Conservation (phyloP, 1,140 invertebrate species). For the Augochlora pura region DNA sequence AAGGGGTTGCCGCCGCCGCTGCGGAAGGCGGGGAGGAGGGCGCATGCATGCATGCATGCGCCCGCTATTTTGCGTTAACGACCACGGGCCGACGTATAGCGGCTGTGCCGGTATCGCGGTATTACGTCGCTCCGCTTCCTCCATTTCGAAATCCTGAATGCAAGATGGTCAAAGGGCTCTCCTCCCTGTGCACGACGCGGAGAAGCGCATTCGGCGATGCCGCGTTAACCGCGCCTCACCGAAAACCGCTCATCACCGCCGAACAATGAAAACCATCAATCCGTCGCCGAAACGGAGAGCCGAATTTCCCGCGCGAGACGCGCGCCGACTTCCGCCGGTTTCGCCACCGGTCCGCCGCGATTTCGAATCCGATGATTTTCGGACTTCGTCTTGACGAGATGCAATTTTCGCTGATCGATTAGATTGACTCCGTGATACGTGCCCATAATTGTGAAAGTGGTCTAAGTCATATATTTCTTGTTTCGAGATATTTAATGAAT, state of each 20-base stretch:
- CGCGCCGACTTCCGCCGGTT: not conserved
- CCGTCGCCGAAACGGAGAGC: slow-evolving; percentile 58
- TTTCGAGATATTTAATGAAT: no score
- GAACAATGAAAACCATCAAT: slow-evolving; percentile 74
- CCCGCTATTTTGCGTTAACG: slow-evolving; percentile 50
- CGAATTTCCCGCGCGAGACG: slow-evolving; percentile 32
- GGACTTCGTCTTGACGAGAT: no score
- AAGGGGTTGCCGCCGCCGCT: no score
- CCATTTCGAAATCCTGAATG: slow-evolving; percentile 54
- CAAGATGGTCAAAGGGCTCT: slow-evolving; percentile 70
- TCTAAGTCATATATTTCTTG: no score
- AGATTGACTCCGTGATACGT: no score
- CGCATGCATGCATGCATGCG: slow-evolving; percentile 15
- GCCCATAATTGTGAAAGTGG: no score
- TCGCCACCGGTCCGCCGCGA: no score
- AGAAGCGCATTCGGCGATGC: slow-evolving; percentile 47
- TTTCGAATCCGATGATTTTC: no score
- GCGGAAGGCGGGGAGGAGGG: no score
- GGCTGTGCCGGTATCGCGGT: slow-evolving; percentile 34
- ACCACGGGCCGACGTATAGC: not conserved
- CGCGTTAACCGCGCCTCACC: slow-evolving; percentile 51
- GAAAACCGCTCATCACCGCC: slow-evolving; percentile 63
- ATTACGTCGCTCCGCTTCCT: slow-evolving; percentile 55
- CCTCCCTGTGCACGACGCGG: slow-evolving; percentile 51
- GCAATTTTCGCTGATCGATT: no score